Evolutionary conservation across 2,888 invertebrate species (phyloP).

Genomic region (Drosophila tripunctata): DNA sequence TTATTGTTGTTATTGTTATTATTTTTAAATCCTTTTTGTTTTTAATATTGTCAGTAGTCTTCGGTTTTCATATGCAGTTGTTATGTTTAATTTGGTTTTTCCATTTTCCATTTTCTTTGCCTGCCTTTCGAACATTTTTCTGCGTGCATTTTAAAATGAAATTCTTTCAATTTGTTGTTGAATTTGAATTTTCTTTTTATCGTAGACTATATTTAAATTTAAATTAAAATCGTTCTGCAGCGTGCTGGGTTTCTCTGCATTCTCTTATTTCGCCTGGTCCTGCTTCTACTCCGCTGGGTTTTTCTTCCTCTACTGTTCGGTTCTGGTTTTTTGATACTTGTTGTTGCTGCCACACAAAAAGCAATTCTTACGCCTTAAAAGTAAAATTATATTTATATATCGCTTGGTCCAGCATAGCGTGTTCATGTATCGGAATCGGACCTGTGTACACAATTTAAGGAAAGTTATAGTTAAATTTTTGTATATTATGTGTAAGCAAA

Average conservation of each 20-base stretch:
- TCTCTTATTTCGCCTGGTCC: too few relatives aligned
- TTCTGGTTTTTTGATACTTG: slow-evolving; percentile 30
- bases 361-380: slow-evolving; percentile 77
- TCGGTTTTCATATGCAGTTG: slow-evolving; percentile 65
- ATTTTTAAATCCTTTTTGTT: slow-evolving; percentile 57
- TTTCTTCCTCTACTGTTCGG: slow-evolving; percentile 17
- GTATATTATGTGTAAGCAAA: too few relatives aligned
- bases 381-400: slow-evolving; percentile 76
- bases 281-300: slow-evolving; percentile 6
- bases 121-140: slow-evolving; percentile 31
- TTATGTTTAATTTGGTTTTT: slow-evolving; percentile 17
- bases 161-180: too few relatives aligned
- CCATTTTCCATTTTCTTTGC: slow-evolving; percentile 21
- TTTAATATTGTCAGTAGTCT: slow-evolving; percentile 78
- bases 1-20: too few relatives aligned
- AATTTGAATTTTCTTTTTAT: slow-evolving; percentile 43
- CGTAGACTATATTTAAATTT: slow-evolving; percentile 70
- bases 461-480: slow-evolving; percentile 39
- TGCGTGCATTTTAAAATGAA: slow-evolving; percentile 57
- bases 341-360: slow-evolving; percentile 46
- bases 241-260: slow-evolving; percentile 14
- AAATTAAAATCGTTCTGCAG: slow-evolving; percentile 67
- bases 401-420: slow-evolving; percentile 42
- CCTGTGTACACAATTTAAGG: slow-evolving; percentile 41
- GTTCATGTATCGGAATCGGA: slow-evolving; percentile 82